Conservation (phyloP, 2,113 vertebrate species). For the Sylvilagus bachmani region DNA sequence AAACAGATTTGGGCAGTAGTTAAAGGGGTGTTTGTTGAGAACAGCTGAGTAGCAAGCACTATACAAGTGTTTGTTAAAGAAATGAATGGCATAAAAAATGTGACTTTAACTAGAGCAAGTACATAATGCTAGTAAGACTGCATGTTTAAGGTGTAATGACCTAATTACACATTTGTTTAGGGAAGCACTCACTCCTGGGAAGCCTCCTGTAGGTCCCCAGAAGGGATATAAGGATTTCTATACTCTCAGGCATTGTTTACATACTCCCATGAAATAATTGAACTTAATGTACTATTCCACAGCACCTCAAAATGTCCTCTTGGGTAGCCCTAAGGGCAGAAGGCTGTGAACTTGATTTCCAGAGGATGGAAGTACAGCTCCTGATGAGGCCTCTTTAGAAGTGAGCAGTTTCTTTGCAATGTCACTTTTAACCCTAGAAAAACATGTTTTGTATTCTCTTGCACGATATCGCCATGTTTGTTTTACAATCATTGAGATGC, state of each 20-base stretch:
- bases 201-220: neutral
- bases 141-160: neutral
- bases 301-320: neutral
- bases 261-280: neutral
- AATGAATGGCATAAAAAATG: conserved; percentile 3
- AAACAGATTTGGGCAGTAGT: neutral
- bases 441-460: conserved; percentile 17
- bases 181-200: neutral
- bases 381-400: neutral
- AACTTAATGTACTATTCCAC: neutral
- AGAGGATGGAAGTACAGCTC: neutral
- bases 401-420: conserved; percentile 20
- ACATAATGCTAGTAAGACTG: neutral
- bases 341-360: neutral
- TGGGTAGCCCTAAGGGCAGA: neutral
- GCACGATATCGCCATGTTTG: neutral
- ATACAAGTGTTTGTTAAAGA: neutral
- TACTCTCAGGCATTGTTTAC: neutral
- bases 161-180: conserved; percentile 1
- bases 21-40: neutral
- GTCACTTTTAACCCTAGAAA: neutral
- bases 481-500: neutral
- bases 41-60: neutral
- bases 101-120: conserved; percentile 10
- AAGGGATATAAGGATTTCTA: neutral